Percentiles rank a stretch among this genome's conserved stretches.
phyloP scores from a whole-genome alignment of 2,113 vertebrate genomes.

The Rhinoderma darwinii region DNA sequence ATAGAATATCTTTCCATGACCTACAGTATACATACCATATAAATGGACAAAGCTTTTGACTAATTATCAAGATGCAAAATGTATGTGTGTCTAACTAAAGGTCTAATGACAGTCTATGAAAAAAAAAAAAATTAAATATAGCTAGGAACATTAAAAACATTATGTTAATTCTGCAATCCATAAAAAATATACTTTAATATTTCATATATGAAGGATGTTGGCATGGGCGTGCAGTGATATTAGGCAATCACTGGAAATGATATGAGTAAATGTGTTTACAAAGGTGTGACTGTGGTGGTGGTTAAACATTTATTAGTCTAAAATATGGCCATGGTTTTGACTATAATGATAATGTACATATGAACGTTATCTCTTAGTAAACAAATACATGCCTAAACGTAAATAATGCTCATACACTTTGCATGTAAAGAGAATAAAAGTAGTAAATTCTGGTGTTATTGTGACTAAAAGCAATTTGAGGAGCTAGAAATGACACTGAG shows the following conservation, averaged over 20 bases:
- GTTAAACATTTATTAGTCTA: slow-evolving; percentile 27
- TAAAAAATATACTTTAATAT: slow-evolving; percentile 41
- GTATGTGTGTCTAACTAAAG: slow-evolving; percentile 7
- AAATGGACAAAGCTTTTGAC: not conserved
- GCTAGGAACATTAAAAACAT: slow-evolving; percentile 1
- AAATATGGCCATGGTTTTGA: slow-evolving; percentile 20
- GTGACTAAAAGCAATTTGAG: slow-evolving; percentile 56
- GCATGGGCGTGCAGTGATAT: slow-evolving; percentile 27
- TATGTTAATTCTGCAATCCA: slow-evolving; percentile 12
- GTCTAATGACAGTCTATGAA: not conserved
- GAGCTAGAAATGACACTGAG: slow-evolving; percentile 65
- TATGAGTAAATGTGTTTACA: slow-evolving; percentile 27
- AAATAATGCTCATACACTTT: not conserved
- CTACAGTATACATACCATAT: not conserved
- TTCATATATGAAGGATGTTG: slow-evolving; percentile 34
- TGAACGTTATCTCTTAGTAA: not conserved
- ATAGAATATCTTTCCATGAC: not conserved
- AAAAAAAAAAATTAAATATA: not conserved
- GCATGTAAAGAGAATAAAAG: not conserved
- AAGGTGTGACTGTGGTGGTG: slow-evolving; percentile 4
- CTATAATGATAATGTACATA: not conserved
- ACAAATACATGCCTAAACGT: slow-evolving; percentile 16
- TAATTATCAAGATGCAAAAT: not conserved
- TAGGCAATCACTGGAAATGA: slow-evolving; percentile 23
- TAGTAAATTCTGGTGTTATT: not conserved